These are phyloP conservation scores for Sebastes variabilis DNA, from an alignment of 2,797 vertebrate genomes.

Conservation along the genomic window DNA sequence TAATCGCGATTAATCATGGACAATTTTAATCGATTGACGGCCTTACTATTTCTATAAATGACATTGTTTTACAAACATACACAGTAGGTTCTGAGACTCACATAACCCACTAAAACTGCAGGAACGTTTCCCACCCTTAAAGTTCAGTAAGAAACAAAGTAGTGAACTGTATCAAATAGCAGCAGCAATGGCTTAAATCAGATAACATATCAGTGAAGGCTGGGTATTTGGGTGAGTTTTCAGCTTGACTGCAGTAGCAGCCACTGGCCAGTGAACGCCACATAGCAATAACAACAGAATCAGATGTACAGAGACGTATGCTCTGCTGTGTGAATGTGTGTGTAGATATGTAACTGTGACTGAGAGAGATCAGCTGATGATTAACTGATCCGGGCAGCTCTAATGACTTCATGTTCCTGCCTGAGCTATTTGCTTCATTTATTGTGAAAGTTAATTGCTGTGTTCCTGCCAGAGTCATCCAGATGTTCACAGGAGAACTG, in stretches of 20 bases:
- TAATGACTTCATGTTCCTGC: not conserved
- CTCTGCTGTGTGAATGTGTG: not conserved
- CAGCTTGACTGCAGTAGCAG: not conserved
- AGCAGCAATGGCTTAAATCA: not conserved
- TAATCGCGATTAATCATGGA: too few species aligned
- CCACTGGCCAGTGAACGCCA: not conserved
- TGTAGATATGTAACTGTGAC: not conserved
- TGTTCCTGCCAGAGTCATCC: not conserved
- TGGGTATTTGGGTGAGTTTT: not conserved
- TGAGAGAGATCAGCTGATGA: slow-evolving; percentile 12
- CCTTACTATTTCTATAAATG: too few species aligned
- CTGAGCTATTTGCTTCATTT: not conserved
- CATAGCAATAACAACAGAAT: not conserved
- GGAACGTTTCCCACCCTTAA: not conserved
- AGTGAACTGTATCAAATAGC: not conserved
- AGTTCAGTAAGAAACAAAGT: not conserved
- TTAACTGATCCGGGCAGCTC: not conserved
- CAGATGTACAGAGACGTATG: not conserved
- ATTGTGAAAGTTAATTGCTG: not conserved
- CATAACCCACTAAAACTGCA: not conserved
- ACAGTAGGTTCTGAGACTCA: not conserved
- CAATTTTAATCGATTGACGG: too few species aligned
- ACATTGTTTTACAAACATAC: not conserved
- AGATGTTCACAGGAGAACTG: slow-evolving; percentile 3
- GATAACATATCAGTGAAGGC: not conserved